Base-by-base conservation (phyloP, 2,113 vertebrate genomes). In the Cyprinodon variegatus region DNA sequence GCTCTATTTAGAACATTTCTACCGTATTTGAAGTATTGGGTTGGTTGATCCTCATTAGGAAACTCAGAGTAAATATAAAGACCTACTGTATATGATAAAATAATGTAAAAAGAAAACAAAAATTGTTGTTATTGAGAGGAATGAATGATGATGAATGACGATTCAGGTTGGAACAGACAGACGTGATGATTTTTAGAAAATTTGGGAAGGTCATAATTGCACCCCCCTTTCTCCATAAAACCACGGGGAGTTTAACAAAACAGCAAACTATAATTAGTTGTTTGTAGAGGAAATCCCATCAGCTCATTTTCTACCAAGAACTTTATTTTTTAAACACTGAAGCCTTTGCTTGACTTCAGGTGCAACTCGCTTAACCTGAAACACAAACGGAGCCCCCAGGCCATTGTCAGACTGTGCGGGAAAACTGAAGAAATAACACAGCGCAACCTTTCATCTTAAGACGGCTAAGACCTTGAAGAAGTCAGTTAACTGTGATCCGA, bases 21-120 rank as follows among this genome's bases (percentile, higher is more conserved):
- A 71, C 13, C 37, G 29, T 29, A 1, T 29, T 29, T 29, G 29
- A 29, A 29, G 29, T 38, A 15, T 73, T 69, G 57, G 38, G 11
- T 70, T 65, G 68, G 8, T 37, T n/a, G 37, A 61, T 41, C 59
- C 64, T 17, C 38, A 60, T 61, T 7, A 63, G 38, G 66, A 37
- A 65, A 45, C 61, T 40, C 53, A 22, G 50, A 72, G 60, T 39
- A 10, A 65, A 68, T 40, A n/a, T 41, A 11, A 12, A 73, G 36
- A 66, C 29, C 29, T 29, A 29, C 29, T 29, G 29, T 29, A 29
- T 29, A 29, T 2, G 1, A 29, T 29, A 29, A 29, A 29, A 29
- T 29, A 29, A 29, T 29, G 29, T 29, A 29, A 29, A 29, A 29
- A 29, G 29, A 29, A 29, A 29, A 29, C 1, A 29, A 29, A 1